These are phyloP conservation scores for Glyptemys insculpta DNA, from an alignment of 2,797 vertebrate genomes.

Conservation along the genomic window DNA sequence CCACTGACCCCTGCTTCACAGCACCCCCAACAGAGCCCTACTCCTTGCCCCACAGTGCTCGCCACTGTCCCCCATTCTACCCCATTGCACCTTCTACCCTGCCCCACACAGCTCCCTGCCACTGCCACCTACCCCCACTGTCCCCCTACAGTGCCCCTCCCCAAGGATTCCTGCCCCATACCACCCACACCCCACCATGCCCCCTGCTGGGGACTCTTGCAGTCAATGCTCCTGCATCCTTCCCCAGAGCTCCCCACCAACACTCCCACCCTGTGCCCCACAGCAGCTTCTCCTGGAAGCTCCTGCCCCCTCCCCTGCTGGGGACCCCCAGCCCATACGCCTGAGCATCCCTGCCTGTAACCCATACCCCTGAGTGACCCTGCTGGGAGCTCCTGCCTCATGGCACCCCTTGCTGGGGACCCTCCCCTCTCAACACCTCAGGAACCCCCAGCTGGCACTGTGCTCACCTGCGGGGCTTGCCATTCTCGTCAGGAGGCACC, in stretches of 20 bases:
- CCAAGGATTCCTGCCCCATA: background rate
- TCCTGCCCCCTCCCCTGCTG: background rate
- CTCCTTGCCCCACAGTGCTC: background rate
- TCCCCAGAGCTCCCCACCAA: background rate
- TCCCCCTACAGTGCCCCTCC: background rate
- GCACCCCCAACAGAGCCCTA: background rate
- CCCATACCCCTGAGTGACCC: background rate
- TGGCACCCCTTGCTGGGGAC: background rate
- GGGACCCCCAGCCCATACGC: too few species aligned
- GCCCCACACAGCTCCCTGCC: background rate
- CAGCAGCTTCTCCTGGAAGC: background rate
- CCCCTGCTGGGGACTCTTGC: background rate
- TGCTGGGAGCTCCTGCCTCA: background rate
- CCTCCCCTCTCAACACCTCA: background rate
- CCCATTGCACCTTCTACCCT: background rate
- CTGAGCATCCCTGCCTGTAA: background rate
- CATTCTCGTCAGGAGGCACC: constrained; percentile 91
- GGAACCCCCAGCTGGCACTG: background rate
- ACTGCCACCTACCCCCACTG: background rate
- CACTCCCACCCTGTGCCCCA: background rate
- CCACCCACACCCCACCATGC: background rate
- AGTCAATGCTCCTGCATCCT: background rate
- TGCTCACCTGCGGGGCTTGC: constrained; percentile 91
- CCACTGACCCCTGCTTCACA: background rate
- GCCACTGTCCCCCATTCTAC: too few species aligned